Evolutionary conservation across 2,888 invertebrate species (phyloP).

Genomic region (Ophion costatus): DNA sequence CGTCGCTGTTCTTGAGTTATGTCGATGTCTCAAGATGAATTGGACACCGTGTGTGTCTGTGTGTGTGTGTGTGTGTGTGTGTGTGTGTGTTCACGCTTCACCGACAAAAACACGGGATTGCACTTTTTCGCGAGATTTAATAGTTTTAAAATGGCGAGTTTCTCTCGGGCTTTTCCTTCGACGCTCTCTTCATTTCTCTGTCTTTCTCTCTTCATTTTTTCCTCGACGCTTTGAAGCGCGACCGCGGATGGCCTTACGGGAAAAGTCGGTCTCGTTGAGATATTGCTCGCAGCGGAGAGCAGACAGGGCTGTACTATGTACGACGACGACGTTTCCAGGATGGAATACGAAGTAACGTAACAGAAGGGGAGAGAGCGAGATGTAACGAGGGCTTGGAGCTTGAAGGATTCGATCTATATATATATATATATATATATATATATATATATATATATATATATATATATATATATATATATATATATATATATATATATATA

Average conservation of each 20-base stretch:
- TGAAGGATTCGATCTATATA: not conserved
- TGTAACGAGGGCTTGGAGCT: constrained; percentile 35
- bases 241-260: constrained; percentile 60
- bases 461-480: too few species aligned
- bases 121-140: constrained; percentile 72
- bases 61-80: not conserved
- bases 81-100: constrained; percentile 30
- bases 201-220: constrained; percentile 13
- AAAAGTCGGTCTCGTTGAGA: constrained; percentile 62
- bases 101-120: constrained; percentile 70
- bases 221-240: constrained; percentile 49
- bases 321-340: constrained; percentile 17
- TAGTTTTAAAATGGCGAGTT: constrained; percentile 67
- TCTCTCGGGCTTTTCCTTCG: constrained; percentile 26
- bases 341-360: constrained; percentile 39
- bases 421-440: too few species aligned
- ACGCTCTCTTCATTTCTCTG: constrained; percentile 28
- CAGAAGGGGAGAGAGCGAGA: constrained; percentile 34
- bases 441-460: too few species aligned
- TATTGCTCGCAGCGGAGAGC: constrained; percentile 54
- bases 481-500: too few species aligned
- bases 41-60: too few species aligned
- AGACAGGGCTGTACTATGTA: constrained; percentile 39
- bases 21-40: too few species aligned
- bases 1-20: too few species aligned